Evolutionary conservation across 2,797 vertebrate genomes (phyloP).

Genomic region (Lacerta bilineata): DNA sequence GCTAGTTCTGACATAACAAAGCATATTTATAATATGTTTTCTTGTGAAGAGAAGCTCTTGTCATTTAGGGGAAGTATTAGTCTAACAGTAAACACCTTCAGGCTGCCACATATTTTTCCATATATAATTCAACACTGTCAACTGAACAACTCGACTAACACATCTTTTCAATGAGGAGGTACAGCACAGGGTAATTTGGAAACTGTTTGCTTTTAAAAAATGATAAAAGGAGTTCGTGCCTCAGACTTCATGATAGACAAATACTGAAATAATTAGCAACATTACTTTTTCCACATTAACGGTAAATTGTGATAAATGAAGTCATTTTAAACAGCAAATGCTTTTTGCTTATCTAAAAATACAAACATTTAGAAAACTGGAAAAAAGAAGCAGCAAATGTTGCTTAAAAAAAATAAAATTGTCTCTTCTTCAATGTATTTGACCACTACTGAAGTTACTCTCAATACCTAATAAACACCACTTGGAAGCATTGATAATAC

Average conservation of each 20-base stretch:
- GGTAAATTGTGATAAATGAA: not conserved
- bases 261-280: constrained; percentile 34
- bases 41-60: not conserved
- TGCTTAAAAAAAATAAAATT: not conserved
- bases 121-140: constrained; percentile 4
- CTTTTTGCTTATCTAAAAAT: not conserved
- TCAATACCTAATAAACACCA: constrained; percentile 34
- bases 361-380: not conserved
- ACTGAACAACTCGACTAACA: constrained; percentile 22
- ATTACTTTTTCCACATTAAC: constrained; percentile 20
- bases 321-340: constrained; percentile 12
- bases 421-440: not conserved
- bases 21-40: not conserved
- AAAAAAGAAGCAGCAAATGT: not conserved
- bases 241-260: constrained; percentile 32
- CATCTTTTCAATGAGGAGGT: not conserved
- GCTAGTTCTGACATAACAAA: not conserved
- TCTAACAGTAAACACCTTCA: constrained; percentile 1
- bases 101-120: not conserved
- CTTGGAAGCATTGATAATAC: not conserved
- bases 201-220: constrained; percentile 16
- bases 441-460: constrained; percentile 44
- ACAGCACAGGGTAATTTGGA: constrained; percentile 11
- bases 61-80: not conserved
- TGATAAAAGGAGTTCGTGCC: constrained; percentile 28